These are phyloP conservation scores for Sciurus carolinensis DNA, from an alignment of 2,797 vertebrate genomes.

Conservation along the genomic window DNA sequence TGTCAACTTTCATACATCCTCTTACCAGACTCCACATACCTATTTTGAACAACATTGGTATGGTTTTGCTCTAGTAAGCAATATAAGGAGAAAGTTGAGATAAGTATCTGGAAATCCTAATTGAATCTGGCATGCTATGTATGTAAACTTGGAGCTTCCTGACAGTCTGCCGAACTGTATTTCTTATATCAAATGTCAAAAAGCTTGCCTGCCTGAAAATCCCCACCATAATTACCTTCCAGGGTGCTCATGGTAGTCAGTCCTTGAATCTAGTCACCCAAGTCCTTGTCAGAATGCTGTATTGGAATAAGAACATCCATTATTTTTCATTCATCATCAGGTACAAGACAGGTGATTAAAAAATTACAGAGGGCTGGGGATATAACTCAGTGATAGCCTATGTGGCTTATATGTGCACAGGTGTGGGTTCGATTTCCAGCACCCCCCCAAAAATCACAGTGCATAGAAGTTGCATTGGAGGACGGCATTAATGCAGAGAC, in stretches of 20 bases:
- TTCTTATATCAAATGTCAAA: conserved; percentile 65
- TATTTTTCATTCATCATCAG: background rate
- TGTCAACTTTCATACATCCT: background rate
- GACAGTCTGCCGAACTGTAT: conserved; percentile 53
- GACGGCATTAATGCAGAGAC: background rate
- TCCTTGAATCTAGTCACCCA: background rate
- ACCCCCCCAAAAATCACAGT: background rate
- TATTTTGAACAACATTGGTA: background rate
- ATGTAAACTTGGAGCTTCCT: conserved; percentile 40
- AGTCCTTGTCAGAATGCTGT: background rate
- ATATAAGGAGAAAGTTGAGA: conserved; percentile 22
- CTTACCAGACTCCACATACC: background rate
- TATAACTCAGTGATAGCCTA: background rate
- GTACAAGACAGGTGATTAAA: conserved; percentile 8
- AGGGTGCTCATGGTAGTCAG: background rate
- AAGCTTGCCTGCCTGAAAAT: conserved; percentile 62
- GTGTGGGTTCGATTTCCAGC: background rate
- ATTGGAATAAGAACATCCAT: conserved; percentile 33
- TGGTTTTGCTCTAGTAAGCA: conserved; percentile 1
- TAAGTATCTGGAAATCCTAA: conserved; percentile 55
- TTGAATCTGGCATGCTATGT: conserved; percentile 26
- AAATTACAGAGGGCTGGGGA: background rate
- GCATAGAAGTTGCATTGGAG: background rate
- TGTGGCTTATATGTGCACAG: background rate
- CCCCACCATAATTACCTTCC: conserved; percentile 13